Evolutionary conservation across 1,140 invertebrate species (phyloP).

Genomic region (Bilobella aurantiaca): DNA sequence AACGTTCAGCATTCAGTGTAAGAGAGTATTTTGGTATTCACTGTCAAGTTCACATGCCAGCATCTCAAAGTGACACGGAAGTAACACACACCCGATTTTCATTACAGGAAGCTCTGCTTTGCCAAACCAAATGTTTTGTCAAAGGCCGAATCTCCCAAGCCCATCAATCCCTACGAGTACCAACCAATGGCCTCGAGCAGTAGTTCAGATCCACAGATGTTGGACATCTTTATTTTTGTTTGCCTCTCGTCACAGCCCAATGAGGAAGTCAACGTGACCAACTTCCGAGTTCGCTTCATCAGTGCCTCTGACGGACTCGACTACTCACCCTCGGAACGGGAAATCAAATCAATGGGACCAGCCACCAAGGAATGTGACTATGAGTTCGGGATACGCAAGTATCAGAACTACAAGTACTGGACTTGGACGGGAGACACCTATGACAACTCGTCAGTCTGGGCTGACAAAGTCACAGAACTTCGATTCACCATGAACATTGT

Average conservation of each 20-base stretch:
- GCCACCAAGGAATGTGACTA: constrained; percentile 11
- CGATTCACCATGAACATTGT: constrained; percentile 10
- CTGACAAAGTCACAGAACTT: constrained; percentile 8
- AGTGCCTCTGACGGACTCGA: neutral
- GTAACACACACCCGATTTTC: too few relatives aligned
- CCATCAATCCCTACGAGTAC: constrained; percentile 10
- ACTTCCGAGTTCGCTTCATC: neutral
- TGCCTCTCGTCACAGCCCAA: neutral
- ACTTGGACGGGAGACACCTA: constrained; percentile 4
- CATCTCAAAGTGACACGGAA: too few relatives aligned
- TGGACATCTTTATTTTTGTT: constrained; percentile 10
- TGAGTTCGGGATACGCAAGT: constrained; percentile 8
- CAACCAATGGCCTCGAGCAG: neutral
- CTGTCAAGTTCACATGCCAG: neutral
- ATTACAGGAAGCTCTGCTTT: constrained; percentile 19
- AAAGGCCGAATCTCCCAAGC: constrained; percentile 8
- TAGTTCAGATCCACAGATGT: neutral
- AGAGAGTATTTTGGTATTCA: neutral
- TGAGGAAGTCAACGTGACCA: neutral
- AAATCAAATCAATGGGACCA: constrained; percentile 2
- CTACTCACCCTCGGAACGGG: neutral
- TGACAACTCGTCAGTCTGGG: neutral
- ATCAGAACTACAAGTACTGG: constrained; percentile 9
- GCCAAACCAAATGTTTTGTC: neutral
- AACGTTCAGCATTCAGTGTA: constrained; percentile 20